Evolutionary conservation across 2,888 invertebrate genomes (phyloP), one percentile per base, ranked within the genome.

Genomic region (Hofmannophila pseudospretella): DNA sequence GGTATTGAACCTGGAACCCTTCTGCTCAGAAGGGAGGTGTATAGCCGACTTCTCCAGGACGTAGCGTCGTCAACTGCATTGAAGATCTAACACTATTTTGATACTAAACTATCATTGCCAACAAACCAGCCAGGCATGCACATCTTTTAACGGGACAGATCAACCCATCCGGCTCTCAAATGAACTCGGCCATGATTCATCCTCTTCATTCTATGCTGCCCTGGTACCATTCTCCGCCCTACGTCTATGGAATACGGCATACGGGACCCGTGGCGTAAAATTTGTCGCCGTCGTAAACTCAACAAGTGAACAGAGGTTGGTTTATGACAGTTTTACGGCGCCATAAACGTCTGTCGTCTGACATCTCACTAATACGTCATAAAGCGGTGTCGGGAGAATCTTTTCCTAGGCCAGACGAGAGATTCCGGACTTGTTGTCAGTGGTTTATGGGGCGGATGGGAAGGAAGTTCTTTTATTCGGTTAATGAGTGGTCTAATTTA

Each of bases 291-390:
- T 49, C 60, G 51, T 71, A 69, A 72, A 74, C 67, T 72, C 73
- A 72, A 74, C 73, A 74, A 74, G 73, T 74, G 71, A 61, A 55
- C 58, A 60, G 65, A 68, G 67, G 65, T 64, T 62, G 65, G 45
- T 23, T 23, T 23, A 23, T 23, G 23, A 23, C 23, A 23, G n/a
- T 71, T 41, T 74, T 74, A 74, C 63, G 68, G 61, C 45, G 60
- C 52, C 59, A 51, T 72, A 74, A 74, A 74, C 61, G 72, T 74
- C 71, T 59, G 55, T 55, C 51, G 58, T 57, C 54, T 71, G 74
- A 74, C 72, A 61, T 67, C 74, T 74, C 70, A 72, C 70, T 74
- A 68, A 67, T 70, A 68, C 63, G 65, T 67, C 73, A 73, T 73
- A 71, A 73, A 70, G 49, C 57, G 52, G 40, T 44, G 54, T 39